Evolutionary conservation across 2,113 vertebrate species (phyloP).

Genomic region (Acrocephalus kingi): DNA sequence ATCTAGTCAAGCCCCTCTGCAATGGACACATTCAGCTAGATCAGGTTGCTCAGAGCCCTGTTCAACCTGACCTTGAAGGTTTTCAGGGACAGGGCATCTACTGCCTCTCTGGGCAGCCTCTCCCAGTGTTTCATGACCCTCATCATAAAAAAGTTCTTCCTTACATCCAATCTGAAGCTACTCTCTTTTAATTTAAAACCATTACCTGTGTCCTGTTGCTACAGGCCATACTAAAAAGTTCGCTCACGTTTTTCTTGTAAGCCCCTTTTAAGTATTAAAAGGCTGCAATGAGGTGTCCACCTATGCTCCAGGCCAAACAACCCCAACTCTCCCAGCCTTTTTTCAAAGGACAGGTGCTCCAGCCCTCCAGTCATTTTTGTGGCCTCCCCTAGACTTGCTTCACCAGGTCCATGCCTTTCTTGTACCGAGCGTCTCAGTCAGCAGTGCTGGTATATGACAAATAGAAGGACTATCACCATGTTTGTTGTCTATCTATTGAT

Average conservation of each 20-base stretch:
- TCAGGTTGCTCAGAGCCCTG: neutral
- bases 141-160: neutral
- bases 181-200: neutral
- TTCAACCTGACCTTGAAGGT: neutral
- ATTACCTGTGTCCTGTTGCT: fast-evolving
- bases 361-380: neutral
- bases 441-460: neutral
- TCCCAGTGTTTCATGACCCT: neutral
- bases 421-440: fast-evolving
- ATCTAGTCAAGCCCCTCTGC: neutral
- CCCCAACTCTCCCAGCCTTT: neutral
- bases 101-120: neutral
- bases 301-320: neutral
- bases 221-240: neutral
- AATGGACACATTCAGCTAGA: neutral
- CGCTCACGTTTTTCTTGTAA: neutral
- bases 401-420: neutral
- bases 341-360: neutral
- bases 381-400: neutral
- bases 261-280: neutral
- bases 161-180: neutral
- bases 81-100: neutral
- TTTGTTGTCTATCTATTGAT: fast-evolving
- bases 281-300: fast-evolving
- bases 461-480: neutral